Evolutionary conservation across 1,140 invertebrate genomes (phyloP), one percentile per base, ranked within the genome.

Genomic region (Zaprionus gabonicus): DNA sequence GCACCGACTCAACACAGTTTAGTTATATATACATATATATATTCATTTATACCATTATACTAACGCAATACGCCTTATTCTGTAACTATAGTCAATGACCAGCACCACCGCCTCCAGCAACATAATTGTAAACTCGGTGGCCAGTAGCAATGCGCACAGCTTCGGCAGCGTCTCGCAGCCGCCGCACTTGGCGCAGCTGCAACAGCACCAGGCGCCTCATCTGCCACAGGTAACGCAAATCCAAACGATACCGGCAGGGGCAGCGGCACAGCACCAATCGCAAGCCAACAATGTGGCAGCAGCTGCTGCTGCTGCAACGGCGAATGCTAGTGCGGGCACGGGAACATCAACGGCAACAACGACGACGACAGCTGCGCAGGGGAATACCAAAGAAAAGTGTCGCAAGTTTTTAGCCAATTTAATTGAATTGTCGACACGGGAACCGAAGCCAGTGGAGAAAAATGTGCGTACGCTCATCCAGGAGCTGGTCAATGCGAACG

Each of bases 371-470:
- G 90, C 93, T 57, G 84, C 90, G 27, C 91, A 92, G 44, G 97
- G 98, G 93, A 98, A 98, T 94, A 97, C 97, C 93, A 98, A 98
- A 95, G 97, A 98, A 94, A 99, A 99, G 94, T 99, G 98, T 94
- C 97, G 98, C 92, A 99, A 99, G 94, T 99, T 99, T 94, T 95
- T 99, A 93, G 97, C 98, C 63, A 99, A 99, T 93, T 95, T 99
- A 76, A 95, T 99, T 85, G 97, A 98, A 93, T 94, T 99, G 91
- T 99, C 98, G 75, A 97, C 96, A 94, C 96, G 97, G 94, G 98
- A 99, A 94, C 97, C 98, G 67, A 96, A 97, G 93, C 95, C 97
- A 58, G 98, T 99, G 49, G 98, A 99, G 91, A 95, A 95, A 80
- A 99, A 98, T 94, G 98, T 99, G 38, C 95, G 97, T 84, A 97